Evolutionary conservation across 2,888 invertebrate species (phyloP).

Genomic region (Caenorhabditis sp.): DNA sequence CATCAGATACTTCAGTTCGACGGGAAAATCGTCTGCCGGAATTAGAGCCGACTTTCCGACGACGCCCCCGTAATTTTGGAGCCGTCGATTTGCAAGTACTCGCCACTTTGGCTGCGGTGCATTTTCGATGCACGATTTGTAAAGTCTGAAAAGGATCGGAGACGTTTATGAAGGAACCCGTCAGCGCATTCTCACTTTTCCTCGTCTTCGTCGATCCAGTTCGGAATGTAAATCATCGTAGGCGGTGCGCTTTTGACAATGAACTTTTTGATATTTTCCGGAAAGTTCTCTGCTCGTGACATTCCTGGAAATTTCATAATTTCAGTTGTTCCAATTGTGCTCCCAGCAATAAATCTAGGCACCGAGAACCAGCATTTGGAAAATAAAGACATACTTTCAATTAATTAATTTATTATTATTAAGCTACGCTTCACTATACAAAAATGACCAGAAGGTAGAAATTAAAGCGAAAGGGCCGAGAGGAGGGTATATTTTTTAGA

Average conservation of each 20-base stretch:
- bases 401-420: too few relatives aligned
- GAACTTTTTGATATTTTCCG: slow-evolving; percentile 40
- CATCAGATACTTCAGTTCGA: slow-evolving; percentile 69
- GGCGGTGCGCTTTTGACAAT: slow-evolving; percentile 65
- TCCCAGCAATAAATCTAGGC: background rate
- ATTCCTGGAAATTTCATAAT: background rate
- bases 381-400: too few relatives aligned
- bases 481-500: too few relatives aligned
- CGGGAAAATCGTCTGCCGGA: slow-evolving; percentile 87
- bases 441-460: too few relatives aligned
- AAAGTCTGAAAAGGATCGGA: slow-evolving; percentile 80
- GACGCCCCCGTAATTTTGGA: slow-evolving; percentile 98
- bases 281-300: slow-evolving; percentile 29
- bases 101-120: slow-evolving; percentile 97
- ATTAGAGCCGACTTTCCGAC: slow-evolving; percentile 95
- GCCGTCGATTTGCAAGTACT: slow-evolving; percentile 84
- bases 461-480: too few relatives aligned
- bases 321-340: background rate
- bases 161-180: background rate
- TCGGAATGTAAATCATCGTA: slow-evolving; percentile 74
- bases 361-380: too few relatives aligned
- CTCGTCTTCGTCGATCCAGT: slow-evolving; percentile 75
- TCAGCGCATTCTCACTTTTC: slow-evolving; percentile 79
- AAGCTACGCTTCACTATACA: too few relatives aligned
- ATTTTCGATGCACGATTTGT: slow-evolving; percentile 51